Percentiles rank a stretch among this genome's conserved stretches.
Conservation (phyloP, 2,888 invertebrate genomes). For the Oscheius sp. region DNA sequence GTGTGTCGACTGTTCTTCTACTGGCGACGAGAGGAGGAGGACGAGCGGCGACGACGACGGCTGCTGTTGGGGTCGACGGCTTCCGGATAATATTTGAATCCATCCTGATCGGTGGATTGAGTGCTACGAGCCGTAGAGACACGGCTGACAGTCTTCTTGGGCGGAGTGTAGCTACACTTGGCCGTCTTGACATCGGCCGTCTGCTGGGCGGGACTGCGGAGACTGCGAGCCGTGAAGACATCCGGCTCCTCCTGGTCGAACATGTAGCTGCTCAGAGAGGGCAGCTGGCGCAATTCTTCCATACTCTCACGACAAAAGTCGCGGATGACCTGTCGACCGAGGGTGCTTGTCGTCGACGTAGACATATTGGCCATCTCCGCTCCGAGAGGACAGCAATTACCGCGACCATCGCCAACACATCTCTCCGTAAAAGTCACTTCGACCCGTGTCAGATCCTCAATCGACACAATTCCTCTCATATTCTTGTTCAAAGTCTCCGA, state of each 20-base stretch:
- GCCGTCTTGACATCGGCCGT: no score
- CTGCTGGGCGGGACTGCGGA: background rate
- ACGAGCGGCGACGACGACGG: background rate
- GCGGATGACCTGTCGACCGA: slow-evolving; percentile 5
- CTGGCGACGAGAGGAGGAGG: no score
- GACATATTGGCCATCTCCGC: background rate
- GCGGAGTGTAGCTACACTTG: no score
- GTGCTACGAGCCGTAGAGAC: no score
- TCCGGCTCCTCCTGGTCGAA: background rate
- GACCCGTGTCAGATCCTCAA: background rate
- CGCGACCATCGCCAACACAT: background rate
- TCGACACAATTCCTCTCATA: background rate
- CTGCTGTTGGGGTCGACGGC: background rate
- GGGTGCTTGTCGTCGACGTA: background rate
- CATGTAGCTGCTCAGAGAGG: slow-evolving; percentile 10
- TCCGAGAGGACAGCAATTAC: background rate
- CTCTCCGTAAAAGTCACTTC: slow-evolving; percentile 8
- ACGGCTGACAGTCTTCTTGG: no score
- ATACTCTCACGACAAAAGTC: slow-evolving; percentile 14
- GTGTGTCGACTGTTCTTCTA: no score
- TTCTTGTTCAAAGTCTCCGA: slow-evolving; percentile 6
- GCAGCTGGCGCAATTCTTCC: slow-evolving; percentile 20
- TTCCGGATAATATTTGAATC: background rate
- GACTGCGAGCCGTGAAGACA: background rate
- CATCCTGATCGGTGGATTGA: no score